These are phyloP conservation scores for Orchesella flavescens DNA, from an alignment of 2,888 invertebrate genomes.

Conservation along the genomic window DNA sequence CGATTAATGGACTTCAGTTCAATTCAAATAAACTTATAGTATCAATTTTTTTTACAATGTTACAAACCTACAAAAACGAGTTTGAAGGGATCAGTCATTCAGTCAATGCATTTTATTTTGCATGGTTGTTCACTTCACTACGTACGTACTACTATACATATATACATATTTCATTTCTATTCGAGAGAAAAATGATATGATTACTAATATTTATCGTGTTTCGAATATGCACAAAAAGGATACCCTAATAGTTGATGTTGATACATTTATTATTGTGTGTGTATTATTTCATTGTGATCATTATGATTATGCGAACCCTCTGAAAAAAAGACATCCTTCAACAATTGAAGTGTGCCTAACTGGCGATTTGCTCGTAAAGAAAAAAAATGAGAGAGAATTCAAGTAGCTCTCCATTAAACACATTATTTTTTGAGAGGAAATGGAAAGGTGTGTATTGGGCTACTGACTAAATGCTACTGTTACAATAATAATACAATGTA, in stretches of 20 bases:
- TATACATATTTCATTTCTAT: not conserved
- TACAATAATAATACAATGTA: slow-evolving; percentile 4
- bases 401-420: slow-evolving; percentile 5
- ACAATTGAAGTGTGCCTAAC: slow-evolving; percentile 45
- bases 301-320: slow-evolving; percentile 37
- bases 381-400: not conserved
- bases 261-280: too few relatives aligned
- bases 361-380: slow-evolving; percentile 5
- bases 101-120: too few relatives aligned
- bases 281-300: slow-evolving; percentile 34
- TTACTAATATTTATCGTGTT: too few relatives aligned
- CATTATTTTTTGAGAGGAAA: slow-evolving; percentile 14
- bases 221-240: too few relatives aligned
- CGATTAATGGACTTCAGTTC: slow-evolving; percentile 4
- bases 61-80: slow-evolving; percentile 16
- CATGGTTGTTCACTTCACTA: too few relatives aligned
- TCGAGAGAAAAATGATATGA: not conserved
- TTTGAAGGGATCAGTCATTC: slow-evolving; percentile 9
- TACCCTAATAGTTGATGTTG: too few relatives aligned
- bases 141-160: too few relatives aligned
- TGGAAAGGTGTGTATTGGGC: slow-evolving; percentile 11
- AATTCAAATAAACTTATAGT: not conserved
- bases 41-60: slow-evolving; percentile 3
- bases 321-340: slow-evolving; percentile 49
- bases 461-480: not conserved